Evolutionary conservation across 2,888 invertebrate species (phyloP).

Genomic region (Crossocerus cetratus): DNA sequence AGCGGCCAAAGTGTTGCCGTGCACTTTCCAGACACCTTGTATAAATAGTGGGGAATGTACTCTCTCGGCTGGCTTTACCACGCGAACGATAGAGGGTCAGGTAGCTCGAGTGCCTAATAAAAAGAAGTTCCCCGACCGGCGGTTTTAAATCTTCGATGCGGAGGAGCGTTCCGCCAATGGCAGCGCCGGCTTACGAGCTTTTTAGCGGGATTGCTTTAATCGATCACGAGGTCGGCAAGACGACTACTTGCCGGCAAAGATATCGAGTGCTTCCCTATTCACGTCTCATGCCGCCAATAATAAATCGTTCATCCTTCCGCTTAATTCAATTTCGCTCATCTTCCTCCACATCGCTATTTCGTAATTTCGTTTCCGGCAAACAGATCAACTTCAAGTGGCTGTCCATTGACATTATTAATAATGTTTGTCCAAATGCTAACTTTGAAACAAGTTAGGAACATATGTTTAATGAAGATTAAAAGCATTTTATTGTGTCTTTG

Average conservation of each 20-base stretch:
- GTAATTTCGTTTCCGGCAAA: background rate
- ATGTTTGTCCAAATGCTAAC: too few relatives aligned
- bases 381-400: background rate
- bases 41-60: too few relatives aligned
- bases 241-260: background rate
- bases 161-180: too few relatives aligned
- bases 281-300: background rate
- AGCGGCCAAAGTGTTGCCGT: too few relatives aligned
- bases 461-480: too few relatives aligned
- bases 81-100: too few relatives aligned
- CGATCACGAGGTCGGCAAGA: constrained; percentile 1
- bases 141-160: background rate
- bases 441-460: too few relatives aligned
- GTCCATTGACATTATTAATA: background rate
- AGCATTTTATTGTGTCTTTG: too few relatives aligned
- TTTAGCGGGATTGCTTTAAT: constrained; percentile 3
- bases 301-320: constrained; percentile 2
- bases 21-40: too few relatives aligned
- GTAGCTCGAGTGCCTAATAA: background rate
- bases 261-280: background rate
- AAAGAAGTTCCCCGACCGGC: background rate
- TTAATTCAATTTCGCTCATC: background rate
- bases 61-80: too few relatives aligned
- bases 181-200: background rate
- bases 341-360: background rate